These are phyloP conservation scores for Drosophila mulleri DNA, from an alignment of 2,888 invertebrate species.

Conservation along the genomic window DNA sequence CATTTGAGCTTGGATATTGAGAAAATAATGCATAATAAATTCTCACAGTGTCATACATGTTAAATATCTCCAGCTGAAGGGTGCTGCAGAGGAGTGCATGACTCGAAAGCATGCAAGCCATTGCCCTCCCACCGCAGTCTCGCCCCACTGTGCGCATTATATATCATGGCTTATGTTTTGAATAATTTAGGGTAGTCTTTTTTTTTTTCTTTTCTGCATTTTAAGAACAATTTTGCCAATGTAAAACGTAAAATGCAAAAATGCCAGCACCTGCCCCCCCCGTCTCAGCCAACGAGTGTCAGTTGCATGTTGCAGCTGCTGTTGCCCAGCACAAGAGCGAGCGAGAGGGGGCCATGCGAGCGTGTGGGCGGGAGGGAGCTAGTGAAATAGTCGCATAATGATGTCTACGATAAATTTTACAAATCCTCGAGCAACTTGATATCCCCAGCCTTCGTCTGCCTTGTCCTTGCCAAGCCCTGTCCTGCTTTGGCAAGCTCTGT, in stretches of 20 bases:
- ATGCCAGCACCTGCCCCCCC: conserved; percentile 13
- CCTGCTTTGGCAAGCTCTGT: conserved; percentile 14
- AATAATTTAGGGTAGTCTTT: conserved; percentile 63
- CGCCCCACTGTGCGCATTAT: conserved; percentile 12
- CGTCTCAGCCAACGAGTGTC: conserved; percentile 21
- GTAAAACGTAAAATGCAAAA: conserved; percentile 74
- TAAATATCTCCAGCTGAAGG: neutral
- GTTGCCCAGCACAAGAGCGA: conserved; percentile 21
- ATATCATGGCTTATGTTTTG: conserved; percentile 71
- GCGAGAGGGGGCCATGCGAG: neutral
- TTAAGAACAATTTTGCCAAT: conserved; percentile 69
- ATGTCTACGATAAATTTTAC: conserved; percentile 77
- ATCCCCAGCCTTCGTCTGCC: conserved; percentile 18
- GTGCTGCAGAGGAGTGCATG: neutral
- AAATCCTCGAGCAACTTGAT: conserved; percentile 68
- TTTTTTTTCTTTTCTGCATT: conserved; percentile 50
- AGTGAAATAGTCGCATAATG: conserved; percentile 74
- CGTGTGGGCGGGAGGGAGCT: conserved; percentile 32
- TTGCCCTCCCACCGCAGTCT: neutral
- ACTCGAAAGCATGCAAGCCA: neutral
- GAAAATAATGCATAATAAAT: neutral
- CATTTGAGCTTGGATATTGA: neutral
- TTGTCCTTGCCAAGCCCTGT: neutral
- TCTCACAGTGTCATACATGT: neutral
- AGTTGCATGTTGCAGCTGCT: conserved; percentile 65